These are phyloP conservation scores for Aspidoscelis tigris DNA, from an alignment of 2,113 vertebrate species.

Conservation along the genomic window DNA sequence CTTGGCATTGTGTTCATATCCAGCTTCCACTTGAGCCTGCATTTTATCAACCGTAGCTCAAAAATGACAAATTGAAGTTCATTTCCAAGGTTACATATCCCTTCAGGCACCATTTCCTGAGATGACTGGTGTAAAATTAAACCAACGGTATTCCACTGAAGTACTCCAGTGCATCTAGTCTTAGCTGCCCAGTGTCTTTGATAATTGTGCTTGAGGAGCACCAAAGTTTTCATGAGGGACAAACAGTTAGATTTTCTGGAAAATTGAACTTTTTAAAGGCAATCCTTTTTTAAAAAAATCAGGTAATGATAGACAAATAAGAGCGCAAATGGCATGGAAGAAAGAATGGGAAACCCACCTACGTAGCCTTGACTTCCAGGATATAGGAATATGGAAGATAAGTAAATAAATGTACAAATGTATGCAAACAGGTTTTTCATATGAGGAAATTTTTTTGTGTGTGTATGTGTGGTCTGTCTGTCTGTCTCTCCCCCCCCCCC, in stretches of 20 bases:
- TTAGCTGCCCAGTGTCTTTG: neutral
- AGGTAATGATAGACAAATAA: too few species aligned
- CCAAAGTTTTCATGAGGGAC: neutral
- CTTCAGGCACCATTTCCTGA: neutral
- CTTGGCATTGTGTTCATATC: neutral
- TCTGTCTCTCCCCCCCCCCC: too few species aligned
- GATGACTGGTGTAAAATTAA: constrained; percentile 5
- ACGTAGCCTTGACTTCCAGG: too few species aligned
- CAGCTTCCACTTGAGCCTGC: neutral
- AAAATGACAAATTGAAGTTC: neutral
- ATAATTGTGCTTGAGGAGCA: neutral
- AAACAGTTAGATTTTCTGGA: neutral
- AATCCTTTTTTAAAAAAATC: too few species aligned
- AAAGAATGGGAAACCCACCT: too few species aligned
- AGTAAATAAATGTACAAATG: too few species aligned
- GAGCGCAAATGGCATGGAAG: too few species aligned
- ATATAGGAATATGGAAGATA: too few species aligned
- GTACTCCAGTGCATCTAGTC: neutral
- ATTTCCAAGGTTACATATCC: neutral
- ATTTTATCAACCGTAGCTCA: neutral
- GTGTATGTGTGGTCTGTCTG: too few species aligned
- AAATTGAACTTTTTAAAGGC: neutral
- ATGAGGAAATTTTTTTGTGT: too few species aligned
- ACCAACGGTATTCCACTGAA: neutral
- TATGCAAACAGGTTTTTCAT: too few species aligned